phyloP scores from a whole-genome alignment of 2,888 invertebrate genomes.

The Caenorhabditis sp. region DNA sequence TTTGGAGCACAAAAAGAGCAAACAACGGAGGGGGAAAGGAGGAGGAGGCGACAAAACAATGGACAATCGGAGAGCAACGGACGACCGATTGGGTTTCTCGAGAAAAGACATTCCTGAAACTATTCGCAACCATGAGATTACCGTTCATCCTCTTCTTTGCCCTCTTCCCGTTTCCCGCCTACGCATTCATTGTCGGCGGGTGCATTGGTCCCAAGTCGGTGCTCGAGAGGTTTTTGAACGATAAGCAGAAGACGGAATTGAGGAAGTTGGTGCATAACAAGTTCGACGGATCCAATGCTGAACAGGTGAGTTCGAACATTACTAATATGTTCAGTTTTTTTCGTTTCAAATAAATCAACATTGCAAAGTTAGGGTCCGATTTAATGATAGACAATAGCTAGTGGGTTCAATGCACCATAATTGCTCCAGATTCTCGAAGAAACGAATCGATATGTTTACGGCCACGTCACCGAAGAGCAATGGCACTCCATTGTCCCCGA shows the following conservation, averaged over 20 bases:
- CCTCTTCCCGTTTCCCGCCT: conserved; percentile 3
- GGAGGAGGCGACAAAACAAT: conserved; percentile 11
- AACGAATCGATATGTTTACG: conserved; percentile 53
- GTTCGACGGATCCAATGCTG: conserved; percentile 65
- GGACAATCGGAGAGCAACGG: conserved; percentile 25
- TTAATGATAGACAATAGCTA: too few species aligned
- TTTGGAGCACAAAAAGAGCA: conserved; percentile 32
- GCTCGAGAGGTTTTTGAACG: conserved; percentile 59
- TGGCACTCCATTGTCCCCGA: conserved; percentile 60
- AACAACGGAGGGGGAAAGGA: conserved; percentile 12
- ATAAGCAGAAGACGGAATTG: conserved; percentile 59
- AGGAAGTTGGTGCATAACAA: conserved; percentile 64
- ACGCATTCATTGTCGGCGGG: conserved; percentile 65
- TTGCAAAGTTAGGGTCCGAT: too few species aligned
- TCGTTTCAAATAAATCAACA: too few species aligned
- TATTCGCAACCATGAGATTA: conserved; percentile 10
- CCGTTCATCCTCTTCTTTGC: background rate
- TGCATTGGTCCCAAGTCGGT: conserved; percentile 68
- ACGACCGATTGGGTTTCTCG: conserved; percentile 15
- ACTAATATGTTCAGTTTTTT: too few species aligned
- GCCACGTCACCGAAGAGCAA: conserved; percentile 56
- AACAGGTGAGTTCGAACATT: conserved; percentile 53
- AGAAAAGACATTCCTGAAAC: background rate
- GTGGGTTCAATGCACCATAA: too few species aligned
- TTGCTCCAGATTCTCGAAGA: conserved; percentile 51